These are phyloP conservation scores for Pheucticus melanocephalus DNA, from an alignment of 2,113 vertebrate genomes.

Conservation along the genomic window DNA sequence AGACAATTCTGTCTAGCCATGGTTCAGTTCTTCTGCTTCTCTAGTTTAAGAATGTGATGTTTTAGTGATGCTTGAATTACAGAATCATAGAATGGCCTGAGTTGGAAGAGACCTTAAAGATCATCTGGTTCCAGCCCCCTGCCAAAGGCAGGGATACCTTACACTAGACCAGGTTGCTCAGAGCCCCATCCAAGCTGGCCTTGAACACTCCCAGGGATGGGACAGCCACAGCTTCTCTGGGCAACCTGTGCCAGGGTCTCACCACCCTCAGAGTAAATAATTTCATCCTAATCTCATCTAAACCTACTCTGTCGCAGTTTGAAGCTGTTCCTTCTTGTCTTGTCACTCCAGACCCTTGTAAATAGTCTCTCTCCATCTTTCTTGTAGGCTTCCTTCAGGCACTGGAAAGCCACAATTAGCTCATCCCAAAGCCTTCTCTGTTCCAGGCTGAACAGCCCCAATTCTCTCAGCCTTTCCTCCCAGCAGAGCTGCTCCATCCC, in stretches of 20 bases:
- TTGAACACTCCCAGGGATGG: background rate
- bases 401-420: rapidly evolving
- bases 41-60: background rate
- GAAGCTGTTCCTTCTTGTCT: background rate
- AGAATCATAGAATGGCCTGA: background rate
- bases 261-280: background rate
- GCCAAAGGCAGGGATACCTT: background rate
- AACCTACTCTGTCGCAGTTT: background rate
- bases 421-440: rapidly evolving
- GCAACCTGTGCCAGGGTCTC: background rate
- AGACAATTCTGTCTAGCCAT: background rate
- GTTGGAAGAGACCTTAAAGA: background rate
- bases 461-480: rapidly evolving
- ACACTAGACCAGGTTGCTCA: background rate
- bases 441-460: rapidly evolving
- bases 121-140: background rate
- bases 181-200: background rate
- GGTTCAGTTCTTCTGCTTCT: background rate
- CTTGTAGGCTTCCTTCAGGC: background rate
- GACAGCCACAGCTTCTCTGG: background rate
- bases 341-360: background rate
- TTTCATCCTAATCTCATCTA: background rate
- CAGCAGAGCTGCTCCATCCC: background rate
- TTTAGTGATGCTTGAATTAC: background rate
- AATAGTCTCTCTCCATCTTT: background rate